Base-by-base conservation (phyloP, 2,888 invertebrate genomes). In the Caenorhabditis becei region DNA sequence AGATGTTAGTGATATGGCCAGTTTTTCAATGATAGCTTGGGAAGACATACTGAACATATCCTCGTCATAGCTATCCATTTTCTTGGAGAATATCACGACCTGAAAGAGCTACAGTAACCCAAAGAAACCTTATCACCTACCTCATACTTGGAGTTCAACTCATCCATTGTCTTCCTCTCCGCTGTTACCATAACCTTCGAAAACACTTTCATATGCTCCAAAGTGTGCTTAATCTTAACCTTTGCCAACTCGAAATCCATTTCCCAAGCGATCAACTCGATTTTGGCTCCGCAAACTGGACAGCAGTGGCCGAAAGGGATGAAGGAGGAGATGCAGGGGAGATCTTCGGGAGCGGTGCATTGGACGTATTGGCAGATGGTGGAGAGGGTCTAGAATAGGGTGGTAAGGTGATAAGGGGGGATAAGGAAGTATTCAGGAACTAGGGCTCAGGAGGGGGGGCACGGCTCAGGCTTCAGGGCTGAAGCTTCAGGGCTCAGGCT, bases 251-350 rank as follows among this genome's bases (percentile, higher is more conserved):
- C 41, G 0, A 69, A 26, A 14, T 75, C 26, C 44, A 75, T 23
- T 5, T 74, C 26, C 2, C 20, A 14, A 0, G 69, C 80, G 10
- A 35, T 37, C 10, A 80, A 18, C 2, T 58, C 37, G 47, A 74
- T 74, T 24, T 53, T 26, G 7, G 58, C 74, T 23, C 80, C 86
- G 61, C 86, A 86, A 26, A 83, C 53, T n/a, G 75, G 59, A 62
- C 86, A 86, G 61, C 86, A 86, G 65, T 85, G 85, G 10, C 86
- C 86, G 24, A 77, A 71, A 2, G 83, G 85, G 1, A 51, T 51
- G 18, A 86, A 79, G 1, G 67, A 66, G 1, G 81, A 54, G 18
- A 83, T 26, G 49, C 86, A 86, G 5, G 58, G 59, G 18, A 16
- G 23, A 14, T 65, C 16, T 8, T 18, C 16, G 28, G 18, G 41